Base-by-base conservation (phyloP, 2,888 invertebrate species). In the Synanthedon andrenaeformis region DNA sequence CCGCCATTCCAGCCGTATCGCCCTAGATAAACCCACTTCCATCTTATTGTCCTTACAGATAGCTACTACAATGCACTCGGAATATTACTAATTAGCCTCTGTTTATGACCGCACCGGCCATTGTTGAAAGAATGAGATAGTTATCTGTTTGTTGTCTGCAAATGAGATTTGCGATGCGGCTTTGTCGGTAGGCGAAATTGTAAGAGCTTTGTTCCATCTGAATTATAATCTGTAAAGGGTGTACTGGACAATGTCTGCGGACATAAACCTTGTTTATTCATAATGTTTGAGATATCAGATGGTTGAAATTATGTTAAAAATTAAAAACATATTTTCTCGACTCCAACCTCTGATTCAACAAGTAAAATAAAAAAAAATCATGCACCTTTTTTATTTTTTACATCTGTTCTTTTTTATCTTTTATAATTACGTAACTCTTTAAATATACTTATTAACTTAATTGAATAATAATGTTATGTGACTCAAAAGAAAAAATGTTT, bases 81-180 rank as follows among this genome's bases (percentile, higher is more conserved):
- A 83, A 85, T 86, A 87, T 86, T 85, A 85, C 86, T 87, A 87
- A 87, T 86, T 87, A 87, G 86, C 81, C 76, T 70, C 81, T 76
- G 78, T 82, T 85, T 85, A 87, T 87, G 84, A 84, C 77, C 73
- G 69, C 72, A 73, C 72, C 74, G 75, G 72, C 83, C 83, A 85
- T 85, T 85, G 84, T 87, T 82, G 84, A 82, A 85, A 85, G 83
- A 84, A 80, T 79, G 76, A 84, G 85, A 86, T 85, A 80, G 81
- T 79, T 82, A 85, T 86, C 85, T 79, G 78, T 72, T 75, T 75
- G 76, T 81, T 78, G 82, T 82, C 82, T 77, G 82, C 82, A 79
- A 82, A 79, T 83, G 80, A 83, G 86, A 84, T 85, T 84, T 83
- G 84, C 85, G 84, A 84, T 79, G 76, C 75, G 65, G 76, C 83